phyloP scores from a whole-genome alignment of 2,888 invertebrate species.

The Drosophila kambysellisi region DNA sequence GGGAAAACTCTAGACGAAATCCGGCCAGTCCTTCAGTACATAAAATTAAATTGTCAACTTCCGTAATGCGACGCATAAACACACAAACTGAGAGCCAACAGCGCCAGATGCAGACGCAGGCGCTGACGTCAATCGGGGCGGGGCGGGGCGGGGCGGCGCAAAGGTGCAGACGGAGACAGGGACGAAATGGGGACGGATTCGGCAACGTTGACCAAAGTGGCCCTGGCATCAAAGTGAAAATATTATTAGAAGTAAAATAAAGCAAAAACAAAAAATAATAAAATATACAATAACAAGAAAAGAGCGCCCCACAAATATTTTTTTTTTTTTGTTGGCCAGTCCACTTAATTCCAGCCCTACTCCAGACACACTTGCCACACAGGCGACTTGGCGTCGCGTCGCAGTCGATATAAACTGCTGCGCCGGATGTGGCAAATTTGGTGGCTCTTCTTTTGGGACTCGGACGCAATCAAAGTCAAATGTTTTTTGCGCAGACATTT shows the following conservation, averaged over 20 bases:
- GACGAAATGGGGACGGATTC: slow-evolving; percentile 4
- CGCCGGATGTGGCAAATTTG: slow-evolving; percentile 79
- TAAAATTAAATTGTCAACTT: slow-evolving; percentile 81
- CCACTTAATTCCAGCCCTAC: slow-evolving; percentile 68
- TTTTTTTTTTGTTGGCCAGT: slow-evolving; percentile 57
- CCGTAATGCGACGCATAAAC: slow-evolving; percentile 64
- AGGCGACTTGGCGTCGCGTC: slow-evolving; percentile 52
- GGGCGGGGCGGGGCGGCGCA: slow-evolving; percentile 10
- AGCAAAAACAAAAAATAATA: slow-evolving; percentile 49
- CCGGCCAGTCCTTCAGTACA: slow-evolving; percentile 58
- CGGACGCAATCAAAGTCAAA: slow-evolving; percentile 49
- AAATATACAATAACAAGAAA: slow-evolving; percentile 18
- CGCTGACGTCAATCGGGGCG: slow-evolving; percentile 37
- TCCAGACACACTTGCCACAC: slow-evolving; percentile 73
- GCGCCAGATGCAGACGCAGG: slow-evolving; percentile 22
- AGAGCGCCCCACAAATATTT: slow-evolving; percentile 13
- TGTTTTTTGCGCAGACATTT: slow-evolving; percentile 8
- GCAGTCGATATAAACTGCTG: slow-evolving; percentile 56
- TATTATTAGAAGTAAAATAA: slow-evolving; percentile 77
- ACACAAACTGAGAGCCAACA: slow-evolving; percentile 15
- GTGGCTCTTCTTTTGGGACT: slow-evolving; percentile 47
- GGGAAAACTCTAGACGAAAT: slow-evolving; percentile 4
- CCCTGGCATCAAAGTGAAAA: slow-evolving; percentile 77
- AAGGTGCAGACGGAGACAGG: slow-evolving; percentile 3
- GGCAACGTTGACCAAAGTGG: slow-evolving; percentile 63